Conservation (phyloP, 2,888 invertebrate genomes). For the Drosophila picticornis region DNA sequence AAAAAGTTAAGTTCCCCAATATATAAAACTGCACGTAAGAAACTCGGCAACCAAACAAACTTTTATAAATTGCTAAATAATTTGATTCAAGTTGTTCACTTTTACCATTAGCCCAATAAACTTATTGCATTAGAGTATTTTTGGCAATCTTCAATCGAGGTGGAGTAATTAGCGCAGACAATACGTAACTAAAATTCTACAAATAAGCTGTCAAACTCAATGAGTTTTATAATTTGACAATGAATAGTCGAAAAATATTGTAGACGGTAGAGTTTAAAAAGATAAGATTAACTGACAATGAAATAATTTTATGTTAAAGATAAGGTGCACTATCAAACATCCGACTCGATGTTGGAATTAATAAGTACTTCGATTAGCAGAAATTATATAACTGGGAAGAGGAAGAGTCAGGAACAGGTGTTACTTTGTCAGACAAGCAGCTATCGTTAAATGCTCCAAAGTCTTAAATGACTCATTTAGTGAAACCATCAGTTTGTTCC, state of each 20-base stretch:
- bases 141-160: not conserved
- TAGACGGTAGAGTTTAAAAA: not conserved
- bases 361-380: not conserved
- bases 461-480: not conserved
- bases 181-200: not conserved
- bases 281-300: not conserved
- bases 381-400: not conserved
- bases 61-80: not conserved
- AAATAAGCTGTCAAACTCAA: no score
- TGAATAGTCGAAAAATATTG: not conserved
- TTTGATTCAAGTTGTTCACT: not conserved
- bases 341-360: not conserved
- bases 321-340: not conserved
- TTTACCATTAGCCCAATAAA: not conserved
- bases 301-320: not conserved
- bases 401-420: not conserved
- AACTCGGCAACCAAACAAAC: not conserved
- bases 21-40: not conserved
- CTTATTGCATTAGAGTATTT: not conserved
- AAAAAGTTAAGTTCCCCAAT: not conserved
- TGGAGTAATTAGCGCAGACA: not conserved
- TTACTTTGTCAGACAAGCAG: not conserved
- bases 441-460: not conserved
- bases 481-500: not conserved
- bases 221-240: not conserved